A percentile compares a stretch with the other conserved stretches of the same genome.
Evolutionary conservation across 2,113 vertebrate species (phyloP).

Genomic region (Gymnarchus niloticus): DNA sequence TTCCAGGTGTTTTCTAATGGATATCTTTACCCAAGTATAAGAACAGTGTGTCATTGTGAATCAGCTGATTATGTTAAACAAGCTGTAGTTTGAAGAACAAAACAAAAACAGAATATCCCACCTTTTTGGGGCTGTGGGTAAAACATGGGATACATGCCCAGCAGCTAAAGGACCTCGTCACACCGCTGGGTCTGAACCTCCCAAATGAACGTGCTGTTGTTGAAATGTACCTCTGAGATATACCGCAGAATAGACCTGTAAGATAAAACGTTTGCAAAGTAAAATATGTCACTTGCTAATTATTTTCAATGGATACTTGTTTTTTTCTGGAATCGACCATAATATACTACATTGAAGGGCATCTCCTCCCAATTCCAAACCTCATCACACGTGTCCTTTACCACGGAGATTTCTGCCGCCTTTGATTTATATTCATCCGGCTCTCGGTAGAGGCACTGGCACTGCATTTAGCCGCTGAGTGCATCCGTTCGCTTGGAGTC

Average conservation of each 20-base stretch:
- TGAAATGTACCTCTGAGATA: background rate
- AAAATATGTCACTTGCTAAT: background rate
- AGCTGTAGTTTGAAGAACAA: too few relatives aligned
- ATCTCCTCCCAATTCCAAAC: background rate
- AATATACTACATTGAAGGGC: background rate
- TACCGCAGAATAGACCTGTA: background rate
- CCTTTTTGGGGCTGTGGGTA: too few relatives aligned
- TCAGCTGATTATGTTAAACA: too few relatives aligned
- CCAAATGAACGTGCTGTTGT: background rate
- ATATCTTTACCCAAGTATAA: too few relatives aligned
- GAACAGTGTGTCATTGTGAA: too few relatives aligned
- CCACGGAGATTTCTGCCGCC: slow-evolving; percentile 44
- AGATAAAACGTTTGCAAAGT: background rate
- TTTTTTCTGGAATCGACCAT: background rate
- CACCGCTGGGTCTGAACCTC: too few relatives aligned
- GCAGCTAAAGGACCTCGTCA: too few relatives aligned
- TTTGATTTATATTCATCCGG: slow-evolving; percentile 59
- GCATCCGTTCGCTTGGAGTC: slow-evolving; percentile 38
- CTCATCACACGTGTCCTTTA: slow-evolving; percentile 27
- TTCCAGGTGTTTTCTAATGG: too few relatives aligned
- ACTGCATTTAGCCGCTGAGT: slow-evolving; percentile 12
- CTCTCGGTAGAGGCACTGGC: slow-evolving; percentile 42
- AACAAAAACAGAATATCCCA: too few relatives aligned
- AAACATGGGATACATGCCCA: too few relatives aligned
- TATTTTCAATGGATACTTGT: background rate